A percentile compares a stretch with the other conserved stretches of the same genome.
Evolutionary conservation across 2,113 vertebrate species (phyloP).

Genomic region (Neodontobutis hainanensis): DNA sequence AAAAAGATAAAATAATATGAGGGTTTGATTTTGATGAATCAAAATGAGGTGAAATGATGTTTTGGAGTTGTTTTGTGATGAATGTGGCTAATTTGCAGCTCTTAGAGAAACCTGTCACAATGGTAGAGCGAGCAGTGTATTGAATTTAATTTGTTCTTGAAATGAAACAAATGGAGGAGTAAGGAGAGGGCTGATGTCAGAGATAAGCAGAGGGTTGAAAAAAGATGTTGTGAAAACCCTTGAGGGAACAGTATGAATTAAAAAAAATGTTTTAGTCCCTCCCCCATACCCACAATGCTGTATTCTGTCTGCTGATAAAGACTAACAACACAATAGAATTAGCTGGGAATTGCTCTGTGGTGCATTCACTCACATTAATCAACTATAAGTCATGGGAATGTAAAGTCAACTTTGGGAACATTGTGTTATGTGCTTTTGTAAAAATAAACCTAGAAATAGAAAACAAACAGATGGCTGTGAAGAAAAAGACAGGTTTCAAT

Average conservation of each 20-base stretch:
- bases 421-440: too few species aligned
- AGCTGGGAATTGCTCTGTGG: slow-evolving; percentile 12
- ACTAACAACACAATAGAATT: background rate
- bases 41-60: background rate
- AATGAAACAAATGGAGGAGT: slow-evolving; percentile 4
- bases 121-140: background rate
- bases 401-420: slow-evolving; percentile 1
- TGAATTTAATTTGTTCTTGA: slow-evolving; percentile 15
- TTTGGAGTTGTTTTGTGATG: background rate
- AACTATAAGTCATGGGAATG: background rate
- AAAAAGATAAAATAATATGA: background rate
- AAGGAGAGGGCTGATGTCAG: slow-evolving; percentile 7
- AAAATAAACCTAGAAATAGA: too few species aligned
- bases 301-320: background rate
- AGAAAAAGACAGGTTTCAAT: too few species aligned
- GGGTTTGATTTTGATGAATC: too few species aligned
- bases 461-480: too few species aligned
- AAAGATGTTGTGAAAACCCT: slow-evolving; percentile 17
- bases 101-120: background rate
- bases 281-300: background rate
- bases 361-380: background rate
- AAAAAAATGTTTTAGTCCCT: background rate
- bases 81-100: background rate
- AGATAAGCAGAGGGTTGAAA: background rate
- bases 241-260: slow-evolving; percentile 14